A percentile compares a stretch with the other conserved stretches of the same genome.
These are phyloP conservation scores for Malurus leucopterus DNA, from an alignment of 2,797 vertebrate species.

Conservation along the genomic window DNA sequence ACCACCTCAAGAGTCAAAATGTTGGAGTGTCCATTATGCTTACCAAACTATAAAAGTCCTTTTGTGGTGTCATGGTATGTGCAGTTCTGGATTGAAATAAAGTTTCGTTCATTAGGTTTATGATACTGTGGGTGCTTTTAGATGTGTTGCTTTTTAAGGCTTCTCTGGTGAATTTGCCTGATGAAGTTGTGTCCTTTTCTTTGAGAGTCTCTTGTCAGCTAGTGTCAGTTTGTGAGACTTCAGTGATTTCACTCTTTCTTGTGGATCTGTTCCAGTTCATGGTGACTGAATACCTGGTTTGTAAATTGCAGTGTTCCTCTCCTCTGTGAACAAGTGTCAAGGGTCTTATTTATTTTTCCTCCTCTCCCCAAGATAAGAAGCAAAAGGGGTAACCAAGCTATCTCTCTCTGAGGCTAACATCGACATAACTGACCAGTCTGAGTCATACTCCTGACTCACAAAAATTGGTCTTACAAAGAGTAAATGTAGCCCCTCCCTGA, in stretches of 20 bases:
- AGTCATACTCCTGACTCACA: slow-evolving; percentile 12
- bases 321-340: background rate
- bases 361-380: background rate
- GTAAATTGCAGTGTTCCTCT: background rate
- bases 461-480: background rate
- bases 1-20: background rate
- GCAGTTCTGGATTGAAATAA: background rate
- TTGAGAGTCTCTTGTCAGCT: background rate
- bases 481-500: background rate
- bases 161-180: background rate
- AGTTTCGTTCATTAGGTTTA: background rate
- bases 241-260: background rate
- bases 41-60: background rate
- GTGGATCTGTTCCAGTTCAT: background rate
- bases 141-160: background rate
- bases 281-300: background rate
- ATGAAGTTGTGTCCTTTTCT: background rate
- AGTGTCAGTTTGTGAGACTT: background rate
- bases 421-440: background rate
- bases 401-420: background rate
- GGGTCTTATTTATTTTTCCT: background rate
- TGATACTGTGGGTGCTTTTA: background rate
- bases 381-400: background rate
- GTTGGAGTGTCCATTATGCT: background rate
- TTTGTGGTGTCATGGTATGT: background rate